A percentile compares a stretch with the other conserved stretches of the same genome.
These are phyloP conservation scores for Cyaniris semiargus DNA, from an alignment of 2,888 invertebrate genomes.

Conservation along the genomic window DNA sequence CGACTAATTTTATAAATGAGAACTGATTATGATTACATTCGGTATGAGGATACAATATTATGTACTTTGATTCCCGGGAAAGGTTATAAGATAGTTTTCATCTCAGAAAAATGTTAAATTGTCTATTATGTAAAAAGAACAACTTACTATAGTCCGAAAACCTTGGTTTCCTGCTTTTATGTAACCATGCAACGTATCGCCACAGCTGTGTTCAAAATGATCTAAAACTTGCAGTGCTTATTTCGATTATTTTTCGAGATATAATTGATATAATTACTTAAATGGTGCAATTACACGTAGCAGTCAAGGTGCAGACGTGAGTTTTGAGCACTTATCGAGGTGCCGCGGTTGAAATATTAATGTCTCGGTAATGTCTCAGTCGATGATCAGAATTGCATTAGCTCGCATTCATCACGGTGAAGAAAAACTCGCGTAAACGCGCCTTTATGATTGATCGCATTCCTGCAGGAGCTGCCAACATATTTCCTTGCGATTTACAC, in stretches of 20 bases:
- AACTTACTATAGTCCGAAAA: neutral
- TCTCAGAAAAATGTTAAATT: no score
- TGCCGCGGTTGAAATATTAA: conserved; percentile 51
- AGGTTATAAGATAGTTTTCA: no score
- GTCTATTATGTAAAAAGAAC: neutral
- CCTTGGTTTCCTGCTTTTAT: neutral
- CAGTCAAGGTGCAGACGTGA: neutral
- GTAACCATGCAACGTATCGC: neutral
- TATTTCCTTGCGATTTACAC: conserved; percentile 17
- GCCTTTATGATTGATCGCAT: conserved; percentile 62
- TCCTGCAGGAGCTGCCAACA: conserved; percentile 37
- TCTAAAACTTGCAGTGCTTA: neutral
- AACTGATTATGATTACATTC: neutral
- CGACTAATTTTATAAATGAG: neutral
- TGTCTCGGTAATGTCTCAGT: conserved; percentile 52
- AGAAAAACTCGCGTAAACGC: conserved; percentile 51
- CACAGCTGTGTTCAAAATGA: neutral
- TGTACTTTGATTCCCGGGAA: no score
- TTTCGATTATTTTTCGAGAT: neutral
- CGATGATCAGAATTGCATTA: conserved; percentile 77
- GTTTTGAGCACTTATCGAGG: neutral
- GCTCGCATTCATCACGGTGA: conserved; percentile 64
- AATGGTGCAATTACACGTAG: neutral
- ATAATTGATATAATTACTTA: neutral
- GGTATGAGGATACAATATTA: neutral